Conservation (phyloP, 2,888 invertebrate genomes). For the Ornithoptera alexandrae region DNA sequence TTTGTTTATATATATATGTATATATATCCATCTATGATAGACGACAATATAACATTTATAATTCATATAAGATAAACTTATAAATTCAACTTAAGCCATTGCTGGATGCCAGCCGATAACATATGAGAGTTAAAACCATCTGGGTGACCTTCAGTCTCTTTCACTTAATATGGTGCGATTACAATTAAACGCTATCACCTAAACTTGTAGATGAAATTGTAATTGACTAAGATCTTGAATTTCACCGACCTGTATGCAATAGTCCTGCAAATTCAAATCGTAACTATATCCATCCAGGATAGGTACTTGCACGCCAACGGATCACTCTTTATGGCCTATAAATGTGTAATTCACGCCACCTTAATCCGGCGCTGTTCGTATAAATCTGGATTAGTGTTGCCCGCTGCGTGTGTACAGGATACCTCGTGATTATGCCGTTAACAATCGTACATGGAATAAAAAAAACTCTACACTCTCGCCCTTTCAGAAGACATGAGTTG, state of each 20-base stretch:
- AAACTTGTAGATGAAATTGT: neutral
- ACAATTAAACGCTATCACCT: neutral
- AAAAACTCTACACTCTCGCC: constrained; percentile 55
- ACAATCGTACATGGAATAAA: constrained; percentile 77
- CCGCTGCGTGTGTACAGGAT: constrained; percentile 69
- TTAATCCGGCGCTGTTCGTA: constrained; percentile 75
- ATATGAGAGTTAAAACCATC: too few relatives aligned
- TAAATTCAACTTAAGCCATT: too few relatives aligned
- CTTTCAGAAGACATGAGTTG: constrained; percentile 18
- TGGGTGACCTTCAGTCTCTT: too few relatives aligned
- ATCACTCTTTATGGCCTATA: constrained; percentile 80
- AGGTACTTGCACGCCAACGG: constrained; percentile 73
- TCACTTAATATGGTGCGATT: too few relatives aligned
- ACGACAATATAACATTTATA: too few relatives aligned
- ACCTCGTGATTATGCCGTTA: constrained; percentile 76
- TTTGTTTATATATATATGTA: too few relatives aligned
- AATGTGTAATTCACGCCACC: constrained; percentile 79
- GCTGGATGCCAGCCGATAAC: too few relatives aligned
- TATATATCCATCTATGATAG: too few relatives aligned
- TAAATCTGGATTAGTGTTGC: constrained; percentile 77
- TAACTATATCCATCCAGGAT: constrained; percentile 67
- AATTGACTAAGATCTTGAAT: neutral
- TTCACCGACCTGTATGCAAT: constrained; percentile 29
- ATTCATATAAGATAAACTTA: too few relatives aligned
- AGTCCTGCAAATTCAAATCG: constrained; percentile 57